These are phyloP conservation scores for Calliphora vicina DNA, from an alignment of 1,140 invertebrate species.

Conservation along the genomic window DNA sequence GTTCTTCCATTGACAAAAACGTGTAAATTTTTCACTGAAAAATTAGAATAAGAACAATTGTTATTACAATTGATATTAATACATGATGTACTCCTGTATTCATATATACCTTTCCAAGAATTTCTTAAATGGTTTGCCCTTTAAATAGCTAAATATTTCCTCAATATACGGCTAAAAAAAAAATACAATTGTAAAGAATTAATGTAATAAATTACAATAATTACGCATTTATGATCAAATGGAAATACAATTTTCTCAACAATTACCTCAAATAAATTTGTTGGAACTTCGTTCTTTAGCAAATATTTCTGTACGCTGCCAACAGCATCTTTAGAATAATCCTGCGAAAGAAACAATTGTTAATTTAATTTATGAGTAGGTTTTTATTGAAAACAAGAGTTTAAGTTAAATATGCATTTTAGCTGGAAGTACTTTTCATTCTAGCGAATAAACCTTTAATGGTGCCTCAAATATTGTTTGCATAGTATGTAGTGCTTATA, in stretches of 20 bases:
- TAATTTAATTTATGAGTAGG: too few relatives aligned
- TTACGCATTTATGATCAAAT: too few relatives aligned
- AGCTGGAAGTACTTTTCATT: too few relatives aligned
- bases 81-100: neutral
- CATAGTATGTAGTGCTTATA: too few relatives aligned
- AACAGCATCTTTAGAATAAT: constrained; percentile 96
- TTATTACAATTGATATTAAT: constrained; percentile 28
- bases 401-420: too few relatives aligned
- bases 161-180: constrained; percentile 91
- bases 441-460: too few relatives aligned
- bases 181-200: neutral
- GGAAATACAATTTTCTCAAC: too few relatives aligned
- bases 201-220: too few relatives aligned
- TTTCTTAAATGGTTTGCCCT: constrained; percentile 95
- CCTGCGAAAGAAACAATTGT: constrained; percentile 71
- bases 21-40: constrained; percentile 97
- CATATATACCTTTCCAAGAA: constrained; percentile 94
- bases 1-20: constrained; percentile 99
- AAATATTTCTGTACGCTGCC: constrained; percentile 97
- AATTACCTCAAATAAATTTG: constrained; percentile 94
- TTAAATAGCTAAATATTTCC: constrained; percentile 97
- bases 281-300: constrained; percentile 95
- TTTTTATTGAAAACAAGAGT: too few relatives aligned
- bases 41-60: neutral
- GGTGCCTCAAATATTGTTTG: too few relatives aligned